Base-by-base conservation (phyloP, 2,888 invertebrate species). In the Pantelozetes paolii region DNA sequence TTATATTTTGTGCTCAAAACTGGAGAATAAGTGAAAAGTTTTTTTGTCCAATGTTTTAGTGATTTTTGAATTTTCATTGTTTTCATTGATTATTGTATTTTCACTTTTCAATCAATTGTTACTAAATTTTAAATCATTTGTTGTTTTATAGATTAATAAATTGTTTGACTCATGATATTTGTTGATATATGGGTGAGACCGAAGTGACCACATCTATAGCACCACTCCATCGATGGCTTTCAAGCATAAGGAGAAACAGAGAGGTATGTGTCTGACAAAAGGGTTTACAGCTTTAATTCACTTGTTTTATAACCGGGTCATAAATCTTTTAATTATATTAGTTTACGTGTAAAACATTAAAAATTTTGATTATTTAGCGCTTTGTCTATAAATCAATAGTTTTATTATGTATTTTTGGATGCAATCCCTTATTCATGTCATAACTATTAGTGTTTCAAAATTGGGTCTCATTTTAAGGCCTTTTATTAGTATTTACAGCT, bases 191-290 rank as follows among this genome's bases (percentile, higher is more conserved):
- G 67, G 67, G 67, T 67, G 67, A 40, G 40, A 36, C 40, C 23
- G 40, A 36, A 67, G 67, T 36, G 40, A 36, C n/a, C 8, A 11
- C 67, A 67, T 23, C 36, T 67, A 36, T 67, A 36, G 36, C 23
- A 40, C 67, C 67, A 67, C 36, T 67, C 67, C 67, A 40, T 67
- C 67, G 40, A 67, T 67, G 67, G 67, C 67, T 67, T 67, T 67
- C 67, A 67, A 67, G 67, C 67, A 67, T 36, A 67, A 40, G 67
- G 42, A 67, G 67, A 67, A 67, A 67, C 40, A 67, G 67, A 67
- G 67, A 67, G 67, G 67, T 67, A 36, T 40, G 67, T 30, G 18
- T 59, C n/a, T n/a, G n/a, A n/a, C n/a, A n/a, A n/a, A n/a, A n/a
- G n/a, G 28, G 2, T 62, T 62, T 62, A 62, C 9, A 6, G 20